phyloP scores from a whole-genome alignment of 1,140 invertebrate genomes.

The Andrena cerasifolii region DNA sequence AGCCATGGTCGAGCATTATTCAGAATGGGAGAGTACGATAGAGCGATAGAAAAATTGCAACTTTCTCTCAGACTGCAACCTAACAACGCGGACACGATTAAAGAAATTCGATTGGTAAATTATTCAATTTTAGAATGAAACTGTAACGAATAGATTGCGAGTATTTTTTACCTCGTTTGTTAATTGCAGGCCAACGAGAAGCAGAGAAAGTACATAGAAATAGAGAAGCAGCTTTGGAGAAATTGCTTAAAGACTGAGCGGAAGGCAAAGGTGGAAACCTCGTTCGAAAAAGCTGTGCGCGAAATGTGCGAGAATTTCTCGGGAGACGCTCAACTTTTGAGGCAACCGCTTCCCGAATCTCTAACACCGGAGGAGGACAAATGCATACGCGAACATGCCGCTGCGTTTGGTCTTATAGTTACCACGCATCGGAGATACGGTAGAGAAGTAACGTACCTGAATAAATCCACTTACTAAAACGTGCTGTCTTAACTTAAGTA shows the following conservation, averaged over 20 bases:
- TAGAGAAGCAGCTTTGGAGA: constrained; percentile 67
- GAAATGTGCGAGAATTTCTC: constrained; percentile 68
- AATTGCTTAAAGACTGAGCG: constrained; percentile 65
- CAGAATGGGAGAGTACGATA: constrained; percentile 70
- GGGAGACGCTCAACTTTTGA: constrained; percentile 50
- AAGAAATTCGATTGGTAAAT: constrained; percentile 66
- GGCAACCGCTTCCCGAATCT: constrained; percentile 71
- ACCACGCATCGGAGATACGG: constrained; percentile 63
- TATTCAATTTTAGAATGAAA: constrained; percentile 18
- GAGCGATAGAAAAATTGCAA: constrained; percentile 68
- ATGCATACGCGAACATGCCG: constrained; percentile 65
- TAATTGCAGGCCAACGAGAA: constrained; percentile 65
- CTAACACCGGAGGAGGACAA: constrained; percentile 66
- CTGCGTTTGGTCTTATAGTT: constrained; percentile 65
- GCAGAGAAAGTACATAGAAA: constrained; percentile 57
- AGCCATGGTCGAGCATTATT: constrained; percentile 74
- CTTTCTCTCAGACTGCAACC: constrained; percentile 60
- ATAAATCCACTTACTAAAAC: constrained; percentile 59
- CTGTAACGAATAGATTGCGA: background rate
- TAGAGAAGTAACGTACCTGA: constrained; percentile 67
- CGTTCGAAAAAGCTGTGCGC: constrained; percentile 60
- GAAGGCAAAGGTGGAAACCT: constrained; percentile 27
- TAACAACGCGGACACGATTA: constrained; percentile 39
- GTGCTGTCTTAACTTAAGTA: background rate
- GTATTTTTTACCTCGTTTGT: background rate